Evolutionary conservation across 1,140 invertebrate genomes (phyloP), one percentile per base, ranked within the genome.

Genomic region (Cotesia glomerata): DNA sequence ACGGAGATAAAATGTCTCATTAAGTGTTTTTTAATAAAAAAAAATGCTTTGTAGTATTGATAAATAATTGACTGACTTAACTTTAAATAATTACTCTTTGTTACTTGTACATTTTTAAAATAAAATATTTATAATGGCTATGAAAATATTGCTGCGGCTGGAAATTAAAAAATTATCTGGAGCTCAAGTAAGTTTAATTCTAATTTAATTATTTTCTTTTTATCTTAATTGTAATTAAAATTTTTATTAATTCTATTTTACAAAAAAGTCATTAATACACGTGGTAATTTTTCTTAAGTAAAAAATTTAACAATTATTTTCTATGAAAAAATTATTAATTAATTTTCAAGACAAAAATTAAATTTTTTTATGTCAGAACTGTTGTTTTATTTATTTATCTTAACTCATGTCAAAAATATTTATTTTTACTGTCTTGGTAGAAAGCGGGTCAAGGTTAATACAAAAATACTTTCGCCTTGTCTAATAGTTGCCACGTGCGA

Each of bases 141-240:
- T 75, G 68, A 75, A 75, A 56, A 73, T 73, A 73, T 59, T 75
- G 0, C 61, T 75, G 49, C 63, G 72, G 32, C 35, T 71, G 26
- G 74, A 75, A 39, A 75, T 75, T 26, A 49, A 67, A 64, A 70
- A 67, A 62, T 65, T 73, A 16, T 68, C 54, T 63, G 71, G 74
- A n/a, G 63, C 63, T 16, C 54, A 71, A 67, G 74, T 75, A 64
- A 75, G 74, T 75, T 39, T 45, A 45, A 66, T 36, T 45, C 9
- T 39, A 35, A 63, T n/a, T 32, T 62, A 18, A 62, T 62, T 34
- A 16, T 26, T 34, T 16, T 3, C 3, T 58, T 36, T 61, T 45
- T 16, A 51, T 45, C 13, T 16, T 51, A 66, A 32, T 9, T 9
- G 0, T 13, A 62, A 3, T 71, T 63, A 39, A 36, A 14, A 16